Evolutionary conservation across 2,888 invertebrate genomes (phyloP).

Genomic region (Calliopum simillimum): DNA sequence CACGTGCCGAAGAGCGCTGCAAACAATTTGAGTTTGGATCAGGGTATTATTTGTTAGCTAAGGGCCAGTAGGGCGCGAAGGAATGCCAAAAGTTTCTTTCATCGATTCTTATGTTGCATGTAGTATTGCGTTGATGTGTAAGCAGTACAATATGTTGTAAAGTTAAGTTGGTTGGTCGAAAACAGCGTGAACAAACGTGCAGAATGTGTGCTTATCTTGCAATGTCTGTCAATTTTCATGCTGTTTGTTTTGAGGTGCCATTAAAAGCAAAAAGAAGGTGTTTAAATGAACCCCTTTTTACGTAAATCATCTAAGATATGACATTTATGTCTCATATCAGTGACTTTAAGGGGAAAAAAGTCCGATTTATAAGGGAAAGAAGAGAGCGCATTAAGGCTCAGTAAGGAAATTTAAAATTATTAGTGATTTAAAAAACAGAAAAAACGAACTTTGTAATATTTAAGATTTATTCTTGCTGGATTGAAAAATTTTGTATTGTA

Average conservation of each 20-base stretch:
- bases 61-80: constrained; percentile 65
- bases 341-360: no score
- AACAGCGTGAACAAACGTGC: not conserved
- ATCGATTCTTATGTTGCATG: constrained; percentile 66
- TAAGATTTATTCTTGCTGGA: no score
- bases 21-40: constrained; percentile 65
- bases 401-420: no score
- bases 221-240: not conserved
- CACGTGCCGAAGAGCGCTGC: constrained; percentile 59
- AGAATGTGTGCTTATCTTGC: not conserved
- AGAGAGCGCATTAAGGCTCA: no score
- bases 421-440: no score
- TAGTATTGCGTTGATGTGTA: constrained; percentile 52
- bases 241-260: not conserved
- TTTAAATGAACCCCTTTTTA: no score
- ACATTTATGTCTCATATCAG: no score
- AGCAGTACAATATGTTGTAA: constrained; percentile 19
- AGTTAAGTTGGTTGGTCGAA: not conserved
- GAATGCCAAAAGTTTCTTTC: constrained; percentile 67
- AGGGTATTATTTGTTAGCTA: constrained; percentile 68
- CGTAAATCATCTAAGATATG: no score
- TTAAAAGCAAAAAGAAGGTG: no score
- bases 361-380: no score
- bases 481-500: no score
- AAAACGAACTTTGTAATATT: no score